These are phyloP conservation scores for Cettia cetti DNA, from an alignment of 2,113 vertebrate species.

Conservation along the genomic window DNA sequence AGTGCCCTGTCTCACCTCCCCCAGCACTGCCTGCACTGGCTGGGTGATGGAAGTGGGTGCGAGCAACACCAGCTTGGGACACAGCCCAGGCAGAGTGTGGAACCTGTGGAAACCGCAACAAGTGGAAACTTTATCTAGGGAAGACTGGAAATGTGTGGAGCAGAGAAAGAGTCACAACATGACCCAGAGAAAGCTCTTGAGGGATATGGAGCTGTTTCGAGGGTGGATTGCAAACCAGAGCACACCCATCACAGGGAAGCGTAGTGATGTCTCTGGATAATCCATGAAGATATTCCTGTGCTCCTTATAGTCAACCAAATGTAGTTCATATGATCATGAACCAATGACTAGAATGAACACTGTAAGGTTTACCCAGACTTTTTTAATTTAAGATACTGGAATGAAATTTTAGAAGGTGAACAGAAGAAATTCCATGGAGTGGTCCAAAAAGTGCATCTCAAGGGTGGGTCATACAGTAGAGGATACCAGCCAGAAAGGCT, in stretches of 20 bases:
- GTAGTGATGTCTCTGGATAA: accelerated
- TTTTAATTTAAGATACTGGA: neutral
- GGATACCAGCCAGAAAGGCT: neutral
- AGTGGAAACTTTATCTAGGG: neutral
- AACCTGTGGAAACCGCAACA: neutral
- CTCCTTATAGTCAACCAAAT: neutral
- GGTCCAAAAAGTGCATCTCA: neutral
- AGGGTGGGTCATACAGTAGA: neutral
- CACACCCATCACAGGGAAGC: neutral
- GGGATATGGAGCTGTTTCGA: neutral
- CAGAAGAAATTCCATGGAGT: neutral
- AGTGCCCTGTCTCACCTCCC: neutral
- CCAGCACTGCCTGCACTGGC: neutral
- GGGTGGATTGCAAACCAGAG: accelerated
- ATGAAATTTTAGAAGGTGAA: constrained; percentile 16
- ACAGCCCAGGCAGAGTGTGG: accelerated
- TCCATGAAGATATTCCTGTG: neutral
- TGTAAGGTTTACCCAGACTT: neutral
- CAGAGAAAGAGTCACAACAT: neutral
- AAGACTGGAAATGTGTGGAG: neutral
- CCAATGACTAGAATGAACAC: neutral
- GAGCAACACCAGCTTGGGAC: neutral
- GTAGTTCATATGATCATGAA: neutral
- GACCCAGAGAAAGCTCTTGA: neutral
- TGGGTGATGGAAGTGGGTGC: accelerated